Evolutionary conservation across 2,113 vertebrate species (phyloP).

Genomic region (Noturus placidus): DNA sequence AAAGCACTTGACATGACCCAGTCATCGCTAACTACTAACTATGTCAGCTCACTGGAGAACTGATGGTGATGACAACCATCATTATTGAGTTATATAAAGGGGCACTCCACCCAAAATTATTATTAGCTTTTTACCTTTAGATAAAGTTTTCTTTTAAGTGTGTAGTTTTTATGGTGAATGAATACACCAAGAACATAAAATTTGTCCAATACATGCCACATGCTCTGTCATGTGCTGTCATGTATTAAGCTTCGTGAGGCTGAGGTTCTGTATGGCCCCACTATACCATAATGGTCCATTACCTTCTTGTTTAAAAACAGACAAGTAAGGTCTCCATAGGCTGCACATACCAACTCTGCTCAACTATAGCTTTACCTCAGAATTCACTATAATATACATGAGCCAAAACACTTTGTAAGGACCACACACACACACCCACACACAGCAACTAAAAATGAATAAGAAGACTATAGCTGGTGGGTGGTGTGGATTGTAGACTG

Average conservation of each 20-base stretch:
- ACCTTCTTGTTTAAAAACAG: slow-evolving; percentile 35
- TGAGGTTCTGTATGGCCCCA: neutral
- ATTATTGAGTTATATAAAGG: neutral
- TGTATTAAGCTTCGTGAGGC: neutral
- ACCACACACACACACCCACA: slow-evolving; percentile 53
- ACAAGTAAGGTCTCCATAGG: slow-evolving; percentile 23
- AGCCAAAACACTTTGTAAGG: slow-evolving; percentile 29
- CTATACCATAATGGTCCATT: slow-evolving; percentile 12
- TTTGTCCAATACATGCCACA: neutral
- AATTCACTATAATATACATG: slow-evolving; percentile 25
- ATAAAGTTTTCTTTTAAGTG: neutral
- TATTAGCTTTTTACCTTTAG: neutral
- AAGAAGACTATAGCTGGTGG: slow-evolving; percentile 13
- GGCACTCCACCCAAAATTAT: neutral
- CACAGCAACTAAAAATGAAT: neutral
- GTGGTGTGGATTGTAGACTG: slow-evolving; percentile 19
- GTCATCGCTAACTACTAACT: neutral
- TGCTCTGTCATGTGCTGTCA: slow-evolving; percentile 1
- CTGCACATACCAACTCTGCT: slow-evolving; percentile 23
- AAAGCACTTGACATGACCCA: neutral
- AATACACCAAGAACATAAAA: neutral
- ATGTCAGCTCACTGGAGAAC: neutral
- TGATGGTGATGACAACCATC: neutral
- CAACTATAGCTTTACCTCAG: slow-evolving; percentile 30
- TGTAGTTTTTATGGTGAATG: neutral